Conservation (phyloP, 2,797 vertebrate genomes). For the Tapera naevia region DNA sequence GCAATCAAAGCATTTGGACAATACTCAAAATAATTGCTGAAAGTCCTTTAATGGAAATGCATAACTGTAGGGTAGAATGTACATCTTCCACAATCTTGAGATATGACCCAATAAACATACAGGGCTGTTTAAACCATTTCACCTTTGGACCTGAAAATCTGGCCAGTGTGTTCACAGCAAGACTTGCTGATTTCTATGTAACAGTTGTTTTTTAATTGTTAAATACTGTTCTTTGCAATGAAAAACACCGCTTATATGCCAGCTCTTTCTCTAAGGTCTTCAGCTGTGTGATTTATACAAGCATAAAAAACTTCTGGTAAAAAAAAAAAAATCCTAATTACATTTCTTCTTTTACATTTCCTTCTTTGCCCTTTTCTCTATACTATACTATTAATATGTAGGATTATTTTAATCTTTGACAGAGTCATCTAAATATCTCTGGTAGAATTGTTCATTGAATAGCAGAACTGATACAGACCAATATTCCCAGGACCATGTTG, state of each 20-base stretch:
- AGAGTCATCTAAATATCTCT: background rate
- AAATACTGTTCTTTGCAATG: background rate
- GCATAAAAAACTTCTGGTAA: background rate
- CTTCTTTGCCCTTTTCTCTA: background rate
- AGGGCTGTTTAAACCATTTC: background rate
- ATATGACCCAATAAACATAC: background rate
- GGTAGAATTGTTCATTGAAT: background rate
- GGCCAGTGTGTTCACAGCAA: background rate
- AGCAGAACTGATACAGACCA: background rate
- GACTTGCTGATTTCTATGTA: background rate
- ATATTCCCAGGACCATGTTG: fast-evolving
- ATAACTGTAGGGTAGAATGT: background rate
- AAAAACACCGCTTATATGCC: background rate
- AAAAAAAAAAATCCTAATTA: fast-evolving
- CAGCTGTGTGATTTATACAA: background rate
- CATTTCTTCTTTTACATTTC: background rate
- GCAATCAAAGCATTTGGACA: fast-evolving
- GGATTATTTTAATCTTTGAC: background rate
- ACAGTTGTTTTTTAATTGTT: background rate
- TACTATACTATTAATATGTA: background rate
- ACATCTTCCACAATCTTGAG: background rate
- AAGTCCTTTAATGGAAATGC: background rate
- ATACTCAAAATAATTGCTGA: background rate
- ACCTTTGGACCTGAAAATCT: background rate
- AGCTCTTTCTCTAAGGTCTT: background rate